A percentile compares a stretch with the other conserved stretches of the same genome.
Evolutionary conservation across 2,888 invertebrate species (phyloP).

Genomic region (Aradus depressus): DNA sequence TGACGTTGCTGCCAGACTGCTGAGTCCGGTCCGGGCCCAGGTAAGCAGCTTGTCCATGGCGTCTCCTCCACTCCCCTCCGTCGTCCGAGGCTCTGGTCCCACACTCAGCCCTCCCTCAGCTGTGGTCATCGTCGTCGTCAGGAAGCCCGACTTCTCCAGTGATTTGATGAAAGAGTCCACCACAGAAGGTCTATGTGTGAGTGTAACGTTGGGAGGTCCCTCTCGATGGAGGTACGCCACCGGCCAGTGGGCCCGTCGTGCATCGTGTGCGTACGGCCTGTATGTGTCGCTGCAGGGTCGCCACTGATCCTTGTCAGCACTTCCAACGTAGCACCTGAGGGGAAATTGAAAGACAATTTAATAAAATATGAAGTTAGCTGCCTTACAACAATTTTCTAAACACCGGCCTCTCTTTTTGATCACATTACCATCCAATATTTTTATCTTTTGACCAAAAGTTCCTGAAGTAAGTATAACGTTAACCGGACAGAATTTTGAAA

Average conservation of each 20-base stretch:
- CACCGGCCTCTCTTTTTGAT: too few relatives aligned
- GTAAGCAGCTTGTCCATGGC: conserved; percentile 29
- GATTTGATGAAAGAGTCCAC: conserved; percentile 31
- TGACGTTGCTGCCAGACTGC: conserved; percentile 16
- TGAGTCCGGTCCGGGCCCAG: conserved; percentile 29
- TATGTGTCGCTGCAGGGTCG: conserved; percentile 76
- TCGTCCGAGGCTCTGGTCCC: neutral
- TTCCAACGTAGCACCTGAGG: conserved; percentile 72
- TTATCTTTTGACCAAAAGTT: too few relatives aligned
- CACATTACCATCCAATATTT: too few relatives aligned
- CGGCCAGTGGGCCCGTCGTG: conserved; percentile 50
- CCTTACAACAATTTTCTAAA: too few relatives aligned
- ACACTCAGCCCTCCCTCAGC: neutral
- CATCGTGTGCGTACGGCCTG: conserved; percentile 45
- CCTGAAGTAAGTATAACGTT: too few relatives aligned
- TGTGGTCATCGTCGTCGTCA: neutral
- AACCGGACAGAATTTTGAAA: too few relatives aligned
- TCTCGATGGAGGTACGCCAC: conserved; percentile 70
- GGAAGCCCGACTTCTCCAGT: conserved; percentile 21
- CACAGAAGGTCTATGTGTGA: conserved; percentile 29
- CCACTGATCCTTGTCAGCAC: conserved; percentile 63
- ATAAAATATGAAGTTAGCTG: too few relatives aligned
- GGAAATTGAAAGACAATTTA: too few relatives aligned
- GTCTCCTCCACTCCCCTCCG: conserved; percentile 20
- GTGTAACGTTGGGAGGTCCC: conserved; percentile 59